phyloP scores from a whole-genome alignment of 2,797 vertebrate species.

The Lagodon rhomboides region DNA sequence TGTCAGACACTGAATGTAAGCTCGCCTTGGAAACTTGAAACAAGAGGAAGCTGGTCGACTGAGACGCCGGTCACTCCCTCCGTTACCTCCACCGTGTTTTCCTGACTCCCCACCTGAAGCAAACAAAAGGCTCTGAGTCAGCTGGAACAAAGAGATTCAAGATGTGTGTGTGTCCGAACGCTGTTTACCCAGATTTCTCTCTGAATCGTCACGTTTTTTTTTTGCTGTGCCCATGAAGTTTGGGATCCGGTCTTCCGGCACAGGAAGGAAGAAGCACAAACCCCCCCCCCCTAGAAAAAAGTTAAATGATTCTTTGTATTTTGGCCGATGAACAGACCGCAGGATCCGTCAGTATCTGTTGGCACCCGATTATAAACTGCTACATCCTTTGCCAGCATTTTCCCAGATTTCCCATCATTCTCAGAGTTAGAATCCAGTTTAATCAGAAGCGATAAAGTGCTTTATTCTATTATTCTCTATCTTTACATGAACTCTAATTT shows the following conservation, averaged over 20 bases:
- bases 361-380: background rate
- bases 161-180: background rate
- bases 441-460: background rate
- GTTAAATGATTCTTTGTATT: background rate
- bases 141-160: constrained; percentile 70
- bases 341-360: constrained; percentile 10
- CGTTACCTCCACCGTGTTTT: constrained; percentile 64
- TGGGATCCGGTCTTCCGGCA: constrained; percentile 45
- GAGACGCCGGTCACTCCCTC: constrained; percentile 64
- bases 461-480: background rate
- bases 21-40: constrained; percentile 45
- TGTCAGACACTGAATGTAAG: constrained; percentile 28
- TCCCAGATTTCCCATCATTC: background rate
- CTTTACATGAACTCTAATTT: background rate
- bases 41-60: constrained; percentile 62
- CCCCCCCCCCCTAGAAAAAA: background rate
- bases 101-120: constrained; percentile 62
- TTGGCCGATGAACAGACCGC: constrained; percentile 11
- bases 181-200: constrained; percentile 30
- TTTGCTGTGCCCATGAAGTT: constrained; percentile 23
- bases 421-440: background rate
- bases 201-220: constrained; percentile 4
- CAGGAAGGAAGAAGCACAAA: constrained; percentile 55
- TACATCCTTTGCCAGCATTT: background rate
- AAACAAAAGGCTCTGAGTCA: constrained; percentile 72